These are phyloP conservation scores for Holothuria glaberrima DNA, from an alignment of 35 echinoderm and acorn worm species.

Conservation along the genomic window DNA sequence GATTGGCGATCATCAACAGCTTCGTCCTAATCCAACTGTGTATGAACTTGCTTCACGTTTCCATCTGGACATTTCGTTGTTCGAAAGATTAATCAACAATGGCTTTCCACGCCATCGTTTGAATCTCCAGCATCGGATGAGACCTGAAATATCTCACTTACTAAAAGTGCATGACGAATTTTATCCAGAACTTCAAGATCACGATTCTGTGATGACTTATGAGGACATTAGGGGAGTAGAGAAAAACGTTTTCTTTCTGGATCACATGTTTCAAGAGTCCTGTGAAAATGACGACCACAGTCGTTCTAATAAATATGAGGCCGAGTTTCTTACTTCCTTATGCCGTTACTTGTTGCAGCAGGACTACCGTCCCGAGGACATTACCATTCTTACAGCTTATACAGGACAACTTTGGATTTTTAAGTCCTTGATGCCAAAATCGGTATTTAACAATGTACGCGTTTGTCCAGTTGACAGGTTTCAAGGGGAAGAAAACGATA, in stretches of 20 bases:
- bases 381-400: constrained; percentile 89
- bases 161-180: constrained; percentile 70
- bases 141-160: constrained; percentile 80
- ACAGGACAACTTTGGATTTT: constrained; percentile 84
- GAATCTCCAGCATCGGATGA: constrained; percentile 84
- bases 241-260: constrained; percentile 75
- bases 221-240: constrained; percentile 67
- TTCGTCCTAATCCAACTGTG: constrained; percentile 91
- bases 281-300: constrained; percentile 72
- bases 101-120: constrained; percentile 54
- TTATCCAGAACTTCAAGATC: constrained; percentile 74
- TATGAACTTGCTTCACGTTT: constrained; percentile 74
- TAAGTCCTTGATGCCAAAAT: constrained; percentile 62
- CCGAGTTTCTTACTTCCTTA: constrained; percentile 65
- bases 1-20: constrained; percentile 96
- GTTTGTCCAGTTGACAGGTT: constrained; percentile 84
- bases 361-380: constrained; percentile 76
- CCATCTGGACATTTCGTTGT: constrained; percentile 80
- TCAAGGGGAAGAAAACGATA: constrained; percentile 98
- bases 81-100: constrained; percentile 93
- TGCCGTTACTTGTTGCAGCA: constrained; percentile 84
- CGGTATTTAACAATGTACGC: constrained; percentile 63
- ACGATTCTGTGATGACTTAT: constrained; percentile 50
- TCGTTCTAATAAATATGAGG: constrained; percentile 76
- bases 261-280: constrained; percentile 68